Conservation (phyloP, 1,140 invertebrate species). For the Phymorhynchus buccinoides region DNA sequence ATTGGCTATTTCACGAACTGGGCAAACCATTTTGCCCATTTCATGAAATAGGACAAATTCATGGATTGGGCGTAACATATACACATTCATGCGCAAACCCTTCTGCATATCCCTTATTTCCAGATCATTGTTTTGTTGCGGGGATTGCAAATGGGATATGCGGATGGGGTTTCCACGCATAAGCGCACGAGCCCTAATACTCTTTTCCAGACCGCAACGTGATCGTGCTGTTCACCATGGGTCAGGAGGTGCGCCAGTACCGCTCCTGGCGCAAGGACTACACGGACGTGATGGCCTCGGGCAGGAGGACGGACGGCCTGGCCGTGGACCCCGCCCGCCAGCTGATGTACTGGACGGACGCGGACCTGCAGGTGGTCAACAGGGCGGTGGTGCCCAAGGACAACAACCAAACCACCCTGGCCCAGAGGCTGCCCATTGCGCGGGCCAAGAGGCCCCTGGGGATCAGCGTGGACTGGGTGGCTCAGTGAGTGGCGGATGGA, state of each 20-base stretch:
- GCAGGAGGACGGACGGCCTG: slow-evolving; percentile 88
- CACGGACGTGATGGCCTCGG: slow-evolving; percentile 80
- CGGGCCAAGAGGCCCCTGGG: slow-evolving; percentile 86
- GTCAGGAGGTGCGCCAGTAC: slow-evolving; percentile 88
- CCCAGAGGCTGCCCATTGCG: slow-evolving; percentile 85
- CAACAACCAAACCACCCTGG: slow-evolving; percentile 83
- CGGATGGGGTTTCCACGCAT: no score
- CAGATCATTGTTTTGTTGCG: no score
- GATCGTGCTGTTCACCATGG: slow-evolving; percentile 83
- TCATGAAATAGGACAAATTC: no score
- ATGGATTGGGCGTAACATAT: no score
- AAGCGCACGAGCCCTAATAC: no score
- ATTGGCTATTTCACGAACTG: no score
- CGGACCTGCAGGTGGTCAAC: slow-evolving; percentile 87
- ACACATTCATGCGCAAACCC: no score
- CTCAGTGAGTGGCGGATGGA: slow-evolving; percentile 69
- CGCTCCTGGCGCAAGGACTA: slow-evolving; percentile 82
- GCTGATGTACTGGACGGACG: slow-evolving; percentile 95
- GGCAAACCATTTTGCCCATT: no score
- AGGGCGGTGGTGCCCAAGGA: slow-evolving; percentile 87
- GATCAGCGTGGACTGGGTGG: slow-evolving; percentile 92
- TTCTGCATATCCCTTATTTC: no score
- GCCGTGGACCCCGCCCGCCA: slow-evolving; percentile 85
- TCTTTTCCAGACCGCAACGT: slow-evolving; percentile 51
- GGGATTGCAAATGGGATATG: no score